phyloP scores from a whole-genome alignment of 2,113 vertebrate genomes.

The Bucco capensis region DNA sequence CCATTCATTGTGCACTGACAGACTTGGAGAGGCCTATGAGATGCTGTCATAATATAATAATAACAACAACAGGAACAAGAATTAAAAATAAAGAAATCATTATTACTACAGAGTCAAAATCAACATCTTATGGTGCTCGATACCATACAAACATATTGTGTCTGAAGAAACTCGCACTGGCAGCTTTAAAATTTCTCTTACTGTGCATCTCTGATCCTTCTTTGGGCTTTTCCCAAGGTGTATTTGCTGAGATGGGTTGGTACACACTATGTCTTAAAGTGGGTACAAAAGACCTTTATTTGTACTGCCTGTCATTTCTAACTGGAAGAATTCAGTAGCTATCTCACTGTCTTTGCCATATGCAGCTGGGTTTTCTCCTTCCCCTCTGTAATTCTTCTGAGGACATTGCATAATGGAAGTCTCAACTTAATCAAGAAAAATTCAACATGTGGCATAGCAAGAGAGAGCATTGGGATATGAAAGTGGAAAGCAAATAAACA shows the following conservation, averaged over 20 bases:
- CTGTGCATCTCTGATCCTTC: background rate
- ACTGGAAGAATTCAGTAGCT: slow-evolving; percentile 43
- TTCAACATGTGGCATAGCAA: slow-evolving; percentile 43
- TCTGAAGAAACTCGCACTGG: background rate
- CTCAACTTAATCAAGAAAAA: slow-evolving; percentile 64
- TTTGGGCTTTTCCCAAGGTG: slow-evolving; percentile 17
- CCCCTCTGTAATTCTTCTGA: slow-evolving; percentile 30
- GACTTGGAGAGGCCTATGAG: background rate
- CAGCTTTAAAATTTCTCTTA: background rate
- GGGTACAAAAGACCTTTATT: slow-evolving; percentile 43
- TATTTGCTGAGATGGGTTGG: background rate
- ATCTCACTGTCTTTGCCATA: slow-evolving; percentile 31
- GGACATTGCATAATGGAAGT: slow-evolving; percentile 54
- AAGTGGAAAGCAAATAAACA: slow-evolving; percentile 59
- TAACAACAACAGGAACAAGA: background rate
- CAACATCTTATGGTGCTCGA: background rate
- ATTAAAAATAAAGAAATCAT: background rate
- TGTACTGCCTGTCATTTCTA: slow-evolving; percentile 50
- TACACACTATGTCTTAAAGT: background rate
- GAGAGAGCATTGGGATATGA: slow-evolving; percentile 1
- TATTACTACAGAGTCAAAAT: background rate
- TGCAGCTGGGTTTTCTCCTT: slow-evolving; percentile 47
- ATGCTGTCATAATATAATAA: background rate
- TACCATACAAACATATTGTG: background rate
- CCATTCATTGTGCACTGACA: background rate